phyloP scores from a whole-genome alignment of 2,113 vertebrate genomes.

The Smithornis capensis region DNA sequence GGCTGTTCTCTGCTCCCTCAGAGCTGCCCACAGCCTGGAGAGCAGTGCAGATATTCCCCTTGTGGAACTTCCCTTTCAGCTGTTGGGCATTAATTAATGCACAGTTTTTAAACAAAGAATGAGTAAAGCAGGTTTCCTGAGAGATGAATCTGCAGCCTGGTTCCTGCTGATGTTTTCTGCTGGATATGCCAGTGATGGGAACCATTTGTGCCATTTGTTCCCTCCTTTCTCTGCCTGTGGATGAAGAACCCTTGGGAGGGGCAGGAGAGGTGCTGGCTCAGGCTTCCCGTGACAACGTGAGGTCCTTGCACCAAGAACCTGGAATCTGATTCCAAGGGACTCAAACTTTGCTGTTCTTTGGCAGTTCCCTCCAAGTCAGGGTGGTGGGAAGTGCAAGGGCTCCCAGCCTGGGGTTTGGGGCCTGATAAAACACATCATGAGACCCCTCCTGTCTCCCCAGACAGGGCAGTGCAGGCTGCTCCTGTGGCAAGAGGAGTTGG shows the following conservation, averaged over 20 bases:
- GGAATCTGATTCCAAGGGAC: not conserved
- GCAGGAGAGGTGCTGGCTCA: not conserved
- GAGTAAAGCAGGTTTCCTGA: not conserved
- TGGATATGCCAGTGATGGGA: not conserved
- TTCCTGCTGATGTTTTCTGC: not conserved
- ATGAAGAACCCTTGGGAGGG: not conserved
- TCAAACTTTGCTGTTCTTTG: not conserved
- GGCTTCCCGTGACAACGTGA: fast-evolving
- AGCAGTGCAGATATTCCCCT: not conserved
- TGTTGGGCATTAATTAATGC: not conserved
- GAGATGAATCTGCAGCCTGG: not conserved
- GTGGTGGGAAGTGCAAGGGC: not conserved
- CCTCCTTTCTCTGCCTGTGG: not conserved
- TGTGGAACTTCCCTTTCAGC: not conserved
- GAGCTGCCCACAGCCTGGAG: not conserved
- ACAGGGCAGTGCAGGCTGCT: fast-evolving
- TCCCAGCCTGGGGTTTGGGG: not conserved
- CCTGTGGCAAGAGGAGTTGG: not conserved
- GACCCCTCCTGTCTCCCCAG: not conserved
- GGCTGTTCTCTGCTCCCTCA: not conserved
- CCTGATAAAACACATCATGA: too few relatives aligned
- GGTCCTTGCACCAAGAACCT: not conserved
- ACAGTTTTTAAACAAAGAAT: not conserved
- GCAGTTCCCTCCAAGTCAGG: not conserved
- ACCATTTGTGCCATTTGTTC: not conserved